These are phyloP conservation scores for Tuberolachnus salignus DNA, from an alignment of 2,888 invertebrate species.

Conservation along the genomic window DNA sequence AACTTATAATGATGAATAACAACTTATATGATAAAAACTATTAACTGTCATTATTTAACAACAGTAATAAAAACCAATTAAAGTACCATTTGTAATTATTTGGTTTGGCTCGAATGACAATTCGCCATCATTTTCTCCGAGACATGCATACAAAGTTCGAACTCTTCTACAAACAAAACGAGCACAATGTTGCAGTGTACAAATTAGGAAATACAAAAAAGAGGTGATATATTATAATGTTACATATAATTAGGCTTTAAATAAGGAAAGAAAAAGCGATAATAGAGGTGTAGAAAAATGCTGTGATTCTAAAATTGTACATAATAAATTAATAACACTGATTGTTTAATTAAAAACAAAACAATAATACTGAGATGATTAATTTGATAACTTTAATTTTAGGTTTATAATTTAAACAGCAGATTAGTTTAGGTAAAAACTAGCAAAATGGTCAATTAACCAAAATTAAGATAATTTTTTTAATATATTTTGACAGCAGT, in stretches of 20 bases:
- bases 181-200: conserved; percentile 49
- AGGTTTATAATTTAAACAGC: too few species aligned
- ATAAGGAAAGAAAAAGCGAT: conserved; percentile 9
- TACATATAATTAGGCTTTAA: neutral
- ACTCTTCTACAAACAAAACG: conserved; percentile 72
- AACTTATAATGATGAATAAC: conserved; percentile 44
- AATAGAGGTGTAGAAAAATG: neutral
- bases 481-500: too few species aligned
- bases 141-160: conserved; percentile 92
- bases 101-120: conserved; percentile 98
- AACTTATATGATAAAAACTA: too few species aligned
- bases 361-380: too few species aligned
- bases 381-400: too few species aligned
- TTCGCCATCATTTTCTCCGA: conserved; percentile 96
- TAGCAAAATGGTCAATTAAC: too few species aligned
- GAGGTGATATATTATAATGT: neutral
- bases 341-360: too few species aligned
- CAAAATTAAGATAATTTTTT: too few species aligned
- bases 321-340: too few species aligned
- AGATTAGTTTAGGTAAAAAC: too few species aligned
- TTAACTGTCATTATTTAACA: conserved; percentile 9
- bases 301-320: neutral
- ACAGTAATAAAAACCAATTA: neutral
- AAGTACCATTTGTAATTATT: conserved; percentile 92
- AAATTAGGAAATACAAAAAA: conserved; percentile 22